phyloP scores from a whole-genome alignment of 2,113 vertebrate species.

The Nothoprocta pentlandii region DNA sequence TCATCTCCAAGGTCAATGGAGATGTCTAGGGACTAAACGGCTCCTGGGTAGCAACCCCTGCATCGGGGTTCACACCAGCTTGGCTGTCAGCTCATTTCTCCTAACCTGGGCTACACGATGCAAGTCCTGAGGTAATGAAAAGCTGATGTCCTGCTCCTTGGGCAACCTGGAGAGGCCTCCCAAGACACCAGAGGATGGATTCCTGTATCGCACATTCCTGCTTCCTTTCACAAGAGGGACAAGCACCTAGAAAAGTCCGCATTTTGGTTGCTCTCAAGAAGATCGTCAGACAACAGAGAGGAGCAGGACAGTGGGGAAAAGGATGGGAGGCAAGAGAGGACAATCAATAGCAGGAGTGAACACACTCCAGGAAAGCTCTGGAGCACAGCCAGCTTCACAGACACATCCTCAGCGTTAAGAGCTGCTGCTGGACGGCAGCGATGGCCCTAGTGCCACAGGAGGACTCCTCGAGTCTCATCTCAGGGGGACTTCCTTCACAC shows the following conservation, averaged over 20 bases:
- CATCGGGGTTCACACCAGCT: rapidly evolving
- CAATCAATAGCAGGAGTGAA: slow-evolving; percentile 10
- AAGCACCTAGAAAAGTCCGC: not conserved
- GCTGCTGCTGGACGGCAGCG: slow-evolving; percentile 6
- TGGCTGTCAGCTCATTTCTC: not conserved
- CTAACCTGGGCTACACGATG: not conserved
- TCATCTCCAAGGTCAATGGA: not conserved
- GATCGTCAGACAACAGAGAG: not conserved
- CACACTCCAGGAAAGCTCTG: not conserved
- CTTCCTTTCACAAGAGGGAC: not conserved
- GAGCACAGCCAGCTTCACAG: slow-evolving; percentile 37
- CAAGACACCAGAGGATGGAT: not conserved
- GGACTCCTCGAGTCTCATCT: not conserved
- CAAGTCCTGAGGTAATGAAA: rapidly evolving
- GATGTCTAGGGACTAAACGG: not conserved
- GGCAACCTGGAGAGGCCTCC: not conserved
- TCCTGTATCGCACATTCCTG: not conserved
- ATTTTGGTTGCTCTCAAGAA: not conserved
- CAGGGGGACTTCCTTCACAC: not conserved
- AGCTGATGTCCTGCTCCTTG: rapidly evolving
- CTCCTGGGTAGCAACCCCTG: not conserved
- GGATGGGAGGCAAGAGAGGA: not conserved
- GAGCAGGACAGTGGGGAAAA: not conserved
- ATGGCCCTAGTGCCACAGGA: not conserved
- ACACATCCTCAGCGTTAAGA: not conserved